Conservation (phyloP, 2,888 invertebrate genomes). For the Cosmia pyralina region DNA sequence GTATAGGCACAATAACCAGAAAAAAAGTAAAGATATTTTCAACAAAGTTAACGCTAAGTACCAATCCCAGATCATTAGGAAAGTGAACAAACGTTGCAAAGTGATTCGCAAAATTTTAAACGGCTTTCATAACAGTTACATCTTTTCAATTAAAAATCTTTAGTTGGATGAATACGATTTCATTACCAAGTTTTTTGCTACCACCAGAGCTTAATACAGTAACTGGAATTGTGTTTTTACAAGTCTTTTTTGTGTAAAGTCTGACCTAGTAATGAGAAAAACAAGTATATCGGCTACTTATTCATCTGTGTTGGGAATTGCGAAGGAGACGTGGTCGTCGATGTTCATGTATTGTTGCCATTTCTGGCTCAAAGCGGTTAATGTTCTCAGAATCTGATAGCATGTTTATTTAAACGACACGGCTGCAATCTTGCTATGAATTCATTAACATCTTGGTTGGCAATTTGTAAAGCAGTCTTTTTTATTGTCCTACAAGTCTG, state of each 20-base stretch:
- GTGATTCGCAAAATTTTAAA: conserved; percentile 33
- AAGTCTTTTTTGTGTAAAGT: conserved; percentile 39
- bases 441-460: conserved; percentile 4
- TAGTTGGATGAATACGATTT: conserved; percentile 50
- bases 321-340: conserved; percentile 24
- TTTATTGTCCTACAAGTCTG: neutral
- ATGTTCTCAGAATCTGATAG: conserved; percentile 44
- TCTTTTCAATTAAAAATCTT: conserved; percentile 49
- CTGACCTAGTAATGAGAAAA: conserved; percentile 47
- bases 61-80: conserved; percentile 39
- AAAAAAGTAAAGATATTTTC: conserved; percentile 6
- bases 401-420: conserved; percentile 31
- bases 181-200: conserved; percentile 31
- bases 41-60: conserved; percentile 16
- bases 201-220: conserved; percentile 14
- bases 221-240: conserved; percentile 38
- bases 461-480: conserved; percentile 2
- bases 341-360: conserved; percentile 30
- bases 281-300: conserved; percentile 40
- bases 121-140: conserved; percentile 33
- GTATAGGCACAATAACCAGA: neutral
- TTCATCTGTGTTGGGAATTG: conserved; percentile 36
- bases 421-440: conserved; percentile 24
- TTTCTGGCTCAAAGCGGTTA: conserved; percentile 45
- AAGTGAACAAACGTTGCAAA: conserved; percentile 43